Percentiles rank a stretch among this genome's conserved stretches.
phyloP scores from a whole-genome alignment of 2,113 vertebrate species.

The Perognathus longimembris region DNA sequence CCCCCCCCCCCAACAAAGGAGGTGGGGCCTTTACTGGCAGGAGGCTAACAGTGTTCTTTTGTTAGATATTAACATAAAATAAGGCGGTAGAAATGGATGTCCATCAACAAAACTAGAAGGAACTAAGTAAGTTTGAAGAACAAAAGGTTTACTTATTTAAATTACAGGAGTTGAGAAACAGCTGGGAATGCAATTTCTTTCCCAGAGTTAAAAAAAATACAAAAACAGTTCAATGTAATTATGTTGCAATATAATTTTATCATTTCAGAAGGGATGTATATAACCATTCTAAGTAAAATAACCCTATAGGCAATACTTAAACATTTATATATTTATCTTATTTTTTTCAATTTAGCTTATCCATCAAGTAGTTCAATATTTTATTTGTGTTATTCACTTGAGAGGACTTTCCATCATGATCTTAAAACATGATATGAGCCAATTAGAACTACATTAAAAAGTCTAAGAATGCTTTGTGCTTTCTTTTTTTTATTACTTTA shows the following conservation, averaged over 20 bases:
- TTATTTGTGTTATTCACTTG: constrained; percentile 75
- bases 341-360: constrained; percentile 76
- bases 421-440: constrained; percentile 64
- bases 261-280: constrained; percentile 79
- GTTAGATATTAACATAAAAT: constrained; percentile 91
- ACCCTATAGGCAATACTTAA: constrained; percentile 76
- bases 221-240: constrained; percentile 84
- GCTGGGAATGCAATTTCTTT: constrained; percentile 86
- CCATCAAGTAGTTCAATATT: constrained; percentile 57
- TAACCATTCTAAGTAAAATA: constrained; percentile 84
- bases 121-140: constrained; percentile 89
- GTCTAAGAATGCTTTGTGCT: constrained; percentile 41
- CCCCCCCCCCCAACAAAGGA: constrained; percentile 84
- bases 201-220: constrained; percentile 77
- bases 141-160: constrained; percentile 91
- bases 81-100: constrained; percentile 88
- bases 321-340: constrained; percentile 76
- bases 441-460: constrained; percentile 54
- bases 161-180: constrained; percentile 88
- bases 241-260: constrained; percentile 84
- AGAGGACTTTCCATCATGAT: constrained; percentile 67
- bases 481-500: constrained; percentile 61
- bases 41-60: constrained; percentile 89
- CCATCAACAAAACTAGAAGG: constrained; percentile 90
- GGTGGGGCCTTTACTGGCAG: constrained; percentile 83